These are phyloP conservation scores for Phaethornis superciliosus DNA, from an alignment of 2,113 vertebrate genomes.

Conservation along the genomic window DNA sequence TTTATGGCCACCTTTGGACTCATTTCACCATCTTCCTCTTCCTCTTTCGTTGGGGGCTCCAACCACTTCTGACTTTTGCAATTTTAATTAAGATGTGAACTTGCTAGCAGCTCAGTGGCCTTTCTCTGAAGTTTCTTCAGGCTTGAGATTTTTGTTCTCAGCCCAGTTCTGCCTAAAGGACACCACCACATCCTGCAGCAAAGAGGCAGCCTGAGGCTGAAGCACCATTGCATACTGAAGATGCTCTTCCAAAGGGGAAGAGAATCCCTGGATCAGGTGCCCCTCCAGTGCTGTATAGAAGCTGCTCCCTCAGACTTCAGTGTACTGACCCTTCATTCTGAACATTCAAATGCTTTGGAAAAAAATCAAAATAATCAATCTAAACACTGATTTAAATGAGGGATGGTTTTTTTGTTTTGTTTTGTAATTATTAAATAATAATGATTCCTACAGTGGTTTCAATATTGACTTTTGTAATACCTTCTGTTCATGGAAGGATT, in stretches of 20 bases:
- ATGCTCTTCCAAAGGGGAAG: not conserved
- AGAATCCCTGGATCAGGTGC: not conserved
- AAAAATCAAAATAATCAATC: not conserved
- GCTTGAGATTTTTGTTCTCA: not conserved
- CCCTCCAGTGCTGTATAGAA: not conserved
- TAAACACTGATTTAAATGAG: not conserved
- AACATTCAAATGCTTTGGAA: not conserved
- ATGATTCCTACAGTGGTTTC: not conserved
- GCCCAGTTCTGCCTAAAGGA: not conserved
- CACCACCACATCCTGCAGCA: not conserved
- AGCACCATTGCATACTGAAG: not conserved
- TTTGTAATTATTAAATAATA: conserved; percentile 30
- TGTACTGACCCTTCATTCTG: not conserved
- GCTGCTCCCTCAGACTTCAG: not conserved
- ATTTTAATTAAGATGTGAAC: not conserved
- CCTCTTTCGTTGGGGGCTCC: no score
- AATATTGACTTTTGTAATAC: conserved; percentile 55
- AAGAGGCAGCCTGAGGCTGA: not conserved
- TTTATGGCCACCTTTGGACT: no score
- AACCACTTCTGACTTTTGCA: not conserved
- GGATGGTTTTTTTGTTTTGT: not conserved
- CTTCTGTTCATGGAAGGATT: conserved; percentile 8
- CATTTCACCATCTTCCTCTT: no score
- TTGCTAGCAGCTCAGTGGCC: not conserved
- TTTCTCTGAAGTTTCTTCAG: not conserved